Percentiles rank a stretch among this genome's conserved stretches.
phyloP scores from a whole-genome alignment of 2,888 invertebrate genomes.

The Eubasilissa splendida region DNA sequence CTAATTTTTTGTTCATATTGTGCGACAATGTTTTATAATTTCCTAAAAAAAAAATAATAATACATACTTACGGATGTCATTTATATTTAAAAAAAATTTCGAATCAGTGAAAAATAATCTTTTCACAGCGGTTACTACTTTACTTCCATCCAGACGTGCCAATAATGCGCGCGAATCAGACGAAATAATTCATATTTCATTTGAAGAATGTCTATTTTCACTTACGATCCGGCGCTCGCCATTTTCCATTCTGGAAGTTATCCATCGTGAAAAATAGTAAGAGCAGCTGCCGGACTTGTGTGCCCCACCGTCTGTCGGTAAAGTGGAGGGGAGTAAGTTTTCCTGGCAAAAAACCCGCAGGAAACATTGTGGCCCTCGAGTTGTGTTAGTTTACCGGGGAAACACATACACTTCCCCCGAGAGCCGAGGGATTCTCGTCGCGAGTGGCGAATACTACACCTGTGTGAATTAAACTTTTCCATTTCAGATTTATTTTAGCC shows the following conservation, averaged over 20 bases:
- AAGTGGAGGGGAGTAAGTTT: slow-evolving; percentile 10
- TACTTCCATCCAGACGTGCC: too few relatives aligned
- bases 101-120: too few relatives aligned
- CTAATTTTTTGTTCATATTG: too few relatives aligned
- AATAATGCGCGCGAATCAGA: too few relatives aligned
- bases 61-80: too few relatives aligned
- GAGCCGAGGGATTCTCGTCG: background rate
- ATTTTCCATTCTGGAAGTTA: slow-evolving; percentile 20
- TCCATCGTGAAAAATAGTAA: slow-evolving; percentile 25
- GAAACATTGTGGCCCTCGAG: slow-evolving; percentile 21
- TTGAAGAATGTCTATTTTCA: background rate
- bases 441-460: slow-evolving; percentile 10
- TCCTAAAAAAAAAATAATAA: too few relatives aligned
- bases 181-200: too few relatives aligned
- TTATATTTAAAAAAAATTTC: too few relatives aligned
- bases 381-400: slow-evolving; percentile 27
- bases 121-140: too few relatives aligned
- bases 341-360: slow-evolving; percentile 22
- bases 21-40: too few relatives aligned
- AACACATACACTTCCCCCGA: slow-evolving; percentile 10
- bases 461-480: slow-evolving; percentile 17
- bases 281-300: slow-evolving; percentile 27
- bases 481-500: slow-evolving; percentile 4
- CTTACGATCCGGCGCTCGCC: slow-evolving; percentile 14
- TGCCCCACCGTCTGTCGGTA: slow-evolving; percentile 20